Base-by-base conservation (phyloP, 2,888 invertebrate genomes). In the Rhorus exstirpatorius region DNA sequence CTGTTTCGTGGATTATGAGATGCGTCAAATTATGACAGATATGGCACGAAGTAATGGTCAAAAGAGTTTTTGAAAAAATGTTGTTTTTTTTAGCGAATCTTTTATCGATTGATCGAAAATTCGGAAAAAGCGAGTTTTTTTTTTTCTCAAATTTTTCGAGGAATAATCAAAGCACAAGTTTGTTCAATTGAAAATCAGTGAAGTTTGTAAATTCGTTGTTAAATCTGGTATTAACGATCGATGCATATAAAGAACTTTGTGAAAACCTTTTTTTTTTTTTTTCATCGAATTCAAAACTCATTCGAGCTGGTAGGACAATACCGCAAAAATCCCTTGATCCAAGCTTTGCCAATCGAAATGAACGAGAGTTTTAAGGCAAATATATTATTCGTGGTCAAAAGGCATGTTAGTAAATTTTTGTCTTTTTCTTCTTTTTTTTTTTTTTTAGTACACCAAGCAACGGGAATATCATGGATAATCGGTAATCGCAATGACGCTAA, bases 401-500 rank as follows among this genome's bases (percentile, higher is more conserved):
- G 49, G 61, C 49, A 65, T 24, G 24, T 55, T 46, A 14, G 17
- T 53, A 31, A 63, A 26, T 65, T 21, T 55, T 55, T 3, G 3
- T 53, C 21, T 53, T 17, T 55, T 70, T 21, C 3, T 12, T 44
- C 51, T 49, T 35, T 38, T 10, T 26, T 14, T 21, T 61, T 35
- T 26, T 14, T 21, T 38, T 21, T 10, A 21, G 51, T 53, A 31
- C 44, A 51, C 17, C 35, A n/a, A 19, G n/a, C n/a, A 17, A 60
- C n/a, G n/a, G n/a, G n/a, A n/a, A n/a, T n/a, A 38, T 51, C 1
- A 38, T 26, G 38, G 35, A 21, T 31, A 12, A 10, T 55, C 12
- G 12, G 19, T 68, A 49, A 70, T 75, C 53, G 38, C 70, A 44
- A 51, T 55, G 12, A 65, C 55, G 60, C 46, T 10, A 38, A 26